Evolutionary conservation across 2,113 vertebrate genomes (phyloP).

Genomic region (Apteryx owenii): DNA sequence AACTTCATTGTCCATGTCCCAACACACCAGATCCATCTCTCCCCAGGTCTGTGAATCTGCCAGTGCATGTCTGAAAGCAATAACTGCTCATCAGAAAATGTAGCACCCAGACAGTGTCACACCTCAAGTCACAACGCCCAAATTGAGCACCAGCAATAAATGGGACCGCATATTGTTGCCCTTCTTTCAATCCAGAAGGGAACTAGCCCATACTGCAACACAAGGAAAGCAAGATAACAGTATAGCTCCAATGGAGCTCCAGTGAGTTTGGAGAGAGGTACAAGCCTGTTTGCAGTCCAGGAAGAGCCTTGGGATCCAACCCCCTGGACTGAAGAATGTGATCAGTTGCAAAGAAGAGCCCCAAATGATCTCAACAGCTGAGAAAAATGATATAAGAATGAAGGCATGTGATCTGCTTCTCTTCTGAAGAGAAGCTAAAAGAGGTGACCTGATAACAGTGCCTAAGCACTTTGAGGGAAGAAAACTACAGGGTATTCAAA

Average conservation of each 20-base stretch:
- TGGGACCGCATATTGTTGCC: rapidly evolving
- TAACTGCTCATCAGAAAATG: background rate
- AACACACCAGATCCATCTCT: background rate
- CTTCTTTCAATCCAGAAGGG: background rate
- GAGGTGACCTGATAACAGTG: background rate
- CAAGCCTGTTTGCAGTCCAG: background rate
- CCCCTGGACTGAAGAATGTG: background rate
- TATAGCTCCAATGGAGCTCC: background rate
- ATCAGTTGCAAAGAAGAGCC: background rate
- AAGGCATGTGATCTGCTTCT: background rate
- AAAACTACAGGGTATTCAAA: background rate
- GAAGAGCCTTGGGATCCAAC: background rate
- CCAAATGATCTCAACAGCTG: background rate
- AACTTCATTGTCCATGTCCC: background rate
- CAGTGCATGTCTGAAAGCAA: background rate
- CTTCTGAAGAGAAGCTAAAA: background rate
- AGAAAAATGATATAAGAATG: background rate
- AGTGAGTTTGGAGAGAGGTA: background rate
- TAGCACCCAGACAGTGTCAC: background rate
- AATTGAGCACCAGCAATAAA: background rate
- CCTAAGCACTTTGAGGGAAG: background rate
- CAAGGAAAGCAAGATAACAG: background rate
- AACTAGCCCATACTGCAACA: rapidly evolving
- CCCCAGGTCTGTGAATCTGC: background rate
- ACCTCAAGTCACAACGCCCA: background rate